Conservation (phyloP, 1,140 invertebrate genomes). For the Protaetia brevitarsis region DNA sequence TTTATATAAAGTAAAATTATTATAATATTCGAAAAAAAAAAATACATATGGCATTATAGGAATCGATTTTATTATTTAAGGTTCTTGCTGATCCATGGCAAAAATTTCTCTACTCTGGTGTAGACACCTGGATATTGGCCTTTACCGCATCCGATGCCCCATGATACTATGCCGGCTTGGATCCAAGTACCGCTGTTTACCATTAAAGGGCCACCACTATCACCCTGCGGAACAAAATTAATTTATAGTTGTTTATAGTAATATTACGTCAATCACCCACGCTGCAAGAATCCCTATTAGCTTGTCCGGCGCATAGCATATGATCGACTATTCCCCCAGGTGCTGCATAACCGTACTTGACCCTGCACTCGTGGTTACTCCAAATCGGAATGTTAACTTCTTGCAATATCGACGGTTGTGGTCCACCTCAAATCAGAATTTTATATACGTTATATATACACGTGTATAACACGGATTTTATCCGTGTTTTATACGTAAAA, state of each 20-base stretch:
- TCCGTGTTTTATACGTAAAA: too few relatives aligned
- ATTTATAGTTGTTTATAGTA: constrained; percentile 4
- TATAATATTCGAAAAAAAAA: not conserved
- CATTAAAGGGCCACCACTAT: constrained; percentile 88
- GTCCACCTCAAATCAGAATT: constrained; percentile 64
- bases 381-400: constrained; percentile 82
- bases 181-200: constrained; percentile 75
- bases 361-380: constrained; percentile 73
- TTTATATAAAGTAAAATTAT: not conserved
- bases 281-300: constrained; percentile 82
- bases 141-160: constrained; percentile 91
- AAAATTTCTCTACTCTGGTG: constrained; percentile 68
- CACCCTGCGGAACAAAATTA: constrained; percentile 63
- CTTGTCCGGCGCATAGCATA: constrained; percentile 81
- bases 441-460: too few relatives aligned
- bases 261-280: constrained; percentile 63
- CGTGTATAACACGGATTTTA: too few relatives aligned
- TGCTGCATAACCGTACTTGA: constrained; percentile 79
- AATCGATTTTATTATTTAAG: constrained; percentile 49
- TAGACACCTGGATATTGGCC: constrained; percentile 89
- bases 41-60: not conserved
- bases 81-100: constrained; percentile 76
- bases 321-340: constrained; percentile 84
- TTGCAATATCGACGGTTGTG: constrained; percentile 75
- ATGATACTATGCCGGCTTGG: constrained; percentile 87